phyloP scores from a whole-genome alignment of 2,888 invertebrate genomes.

The Nematopogon swammerdamellus region DNA sequence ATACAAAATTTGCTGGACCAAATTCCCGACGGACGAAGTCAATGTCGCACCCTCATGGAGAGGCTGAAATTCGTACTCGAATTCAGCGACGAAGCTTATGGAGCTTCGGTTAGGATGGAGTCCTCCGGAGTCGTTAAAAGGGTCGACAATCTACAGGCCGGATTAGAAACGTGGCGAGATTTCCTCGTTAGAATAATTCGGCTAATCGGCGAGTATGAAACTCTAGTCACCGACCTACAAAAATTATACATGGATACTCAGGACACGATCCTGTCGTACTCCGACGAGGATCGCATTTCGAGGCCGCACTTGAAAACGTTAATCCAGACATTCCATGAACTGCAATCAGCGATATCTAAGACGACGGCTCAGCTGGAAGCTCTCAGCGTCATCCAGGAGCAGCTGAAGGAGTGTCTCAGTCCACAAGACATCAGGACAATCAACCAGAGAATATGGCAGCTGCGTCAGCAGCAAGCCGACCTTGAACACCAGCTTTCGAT shows the following conservation, averaged over 20 bases:
- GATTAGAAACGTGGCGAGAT: constrained; percentile 76
- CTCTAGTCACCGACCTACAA: constrained; percentile 57
- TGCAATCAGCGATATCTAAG: constrained; percentile 56
- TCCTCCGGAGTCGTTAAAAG: constrained; percentile 73
- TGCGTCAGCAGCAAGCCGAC: constrained; percentile 78
- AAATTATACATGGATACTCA: constrained; percentile 63
- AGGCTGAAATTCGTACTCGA: constrained; percentile 65
- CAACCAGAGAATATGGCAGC: constrained; percentile 72
- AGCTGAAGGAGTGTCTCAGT: constrained; percentile 80
- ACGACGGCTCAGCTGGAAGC: constrained; percentile 65
- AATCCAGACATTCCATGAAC: constrained; percentile 60
- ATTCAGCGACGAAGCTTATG: constrained; percentile 74
- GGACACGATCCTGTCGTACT: constrained; percentile 54
- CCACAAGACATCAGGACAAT: constrained; percentile 80
- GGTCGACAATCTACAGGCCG: constrained; percentile 75
- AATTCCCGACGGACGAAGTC: constrained; percentile 66
- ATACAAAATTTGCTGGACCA: constrained; percentile 67
- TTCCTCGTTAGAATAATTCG: constrained; percentile 67
- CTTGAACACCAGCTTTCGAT: constrained; percentile 74
- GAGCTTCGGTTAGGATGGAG: constrained; percentile 78
- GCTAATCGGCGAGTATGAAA: constrained; percentile 62
- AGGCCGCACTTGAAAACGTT: constrained; percentile 61
- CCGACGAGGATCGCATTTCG: constrained; percentile 54
- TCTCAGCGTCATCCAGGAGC: constrained; percentile 72
- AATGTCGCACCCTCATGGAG: constrained; percentile 58